Percentiles rank a stretch among this genome's conserved stretches.
phyloP scores from a whole-genome alignment of 2,797 vertebrate species.

The Sparidentex hasta region DNA sequence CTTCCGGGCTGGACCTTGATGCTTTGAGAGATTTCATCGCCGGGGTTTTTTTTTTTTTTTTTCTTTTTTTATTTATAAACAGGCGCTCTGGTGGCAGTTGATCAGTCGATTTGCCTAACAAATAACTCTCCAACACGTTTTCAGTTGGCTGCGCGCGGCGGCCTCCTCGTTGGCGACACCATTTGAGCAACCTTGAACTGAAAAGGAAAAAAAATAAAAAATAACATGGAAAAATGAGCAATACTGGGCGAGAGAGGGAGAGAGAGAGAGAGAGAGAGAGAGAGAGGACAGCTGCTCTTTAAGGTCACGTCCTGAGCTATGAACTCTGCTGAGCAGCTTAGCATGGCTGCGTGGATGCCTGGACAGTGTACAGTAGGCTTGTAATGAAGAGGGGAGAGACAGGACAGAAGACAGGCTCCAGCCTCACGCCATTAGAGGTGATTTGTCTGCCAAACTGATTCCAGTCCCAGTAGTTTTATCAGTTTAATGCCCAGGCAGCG shows the following conservation, averaged over 20 bases:
- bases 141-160: conserved; percentile 36
- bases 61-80: conserved; percentile 63
- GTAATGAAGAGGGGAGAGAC: conserved; percentile 72
- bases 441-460: conserved; percentile 83
- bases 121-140: conserved; percentile 70
- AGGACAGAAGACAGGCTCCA: conserved; percentile 78
- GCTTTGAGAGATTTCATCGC: conserved; percentile 52
- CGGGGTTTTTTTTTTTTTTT: neutral
- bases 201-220: conserved; percentile 25
- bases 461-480: conserved; percentile 83
- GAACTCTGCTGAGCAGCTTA: conserved; percentile 57
- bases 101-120: conserved; percentile 80
- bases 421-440: conserved; percentile 78
- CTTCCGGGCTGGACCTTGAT: conserved; percentile 32
- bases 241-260: conserved; percentile 1
- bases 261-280: neutral
- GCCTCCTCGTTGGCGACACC: conserved; percentile 49
- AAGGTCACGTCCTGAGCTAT: conserved; percentile 64
- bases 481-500: conserved; percentile 84
- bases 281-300: conserved; percentile 57
- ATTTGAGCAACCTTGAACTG: conserved; percentile 19
- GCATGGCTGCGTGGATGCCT: conserved; percentile 69
- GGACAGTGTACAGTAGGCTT: conserved; percentile 79
- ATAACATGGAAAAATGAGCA: conserved; percentile 29
- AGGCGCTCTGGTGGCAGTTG: conserved; percentile 72